Evolutionary conservation across 2,113 vertebrate species (phyloP), one percentile per base, ranked within the genome.

Genomic region (Junco hyemalis): DNA sequence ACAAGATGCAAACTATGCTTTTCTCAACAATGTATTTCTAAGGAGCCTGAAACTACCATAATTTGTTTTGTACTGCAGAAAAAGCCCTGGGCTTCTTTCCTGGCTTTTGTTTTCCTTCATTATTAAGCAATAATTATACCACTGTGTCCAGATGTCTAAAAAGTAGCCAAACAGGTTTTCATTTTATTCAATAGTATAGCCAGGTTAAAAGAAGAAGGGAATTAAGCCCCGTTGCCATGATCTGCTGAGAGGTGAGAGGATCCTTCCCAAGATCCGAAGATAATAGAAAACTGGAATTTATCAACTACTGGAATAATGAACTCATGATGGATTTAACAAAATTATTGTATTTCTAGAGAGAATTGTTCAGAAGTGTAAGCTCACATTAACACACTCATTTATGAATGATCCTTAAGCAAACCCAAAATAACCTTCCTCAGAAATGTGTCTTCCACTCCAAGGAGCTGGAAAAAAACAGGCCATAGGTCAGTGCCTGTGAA

Each of bases 401-500:
- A 78, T 40, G 47, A 36, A 81, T 64, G 40, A 53, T 50, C 12
- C 44, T 79, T 68, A 74, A 86, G 57, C 54, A 85, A 85, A 64
- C 5, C 47, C 76, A 93, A 89, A 51, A 50, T 16, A 59, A 23
- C n/a, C 11, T 15, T 63, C 33, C 60, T 85, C 60, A 63, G 40
- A 24, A 73, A 60, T 28, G 12, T 69, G 91, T 31, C 85, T 91
- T 85, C 61, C 25, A 31, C 31, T 89, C 53, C 33, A 61, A 98
- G 98, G 97, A 98, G 33, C 60, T 96, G 91, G 96, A 96, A 96
- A 97, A 76, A 78, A 35, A 93, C 50, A 36, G 96, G 97, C 57
- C 96, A 51, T 44, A 96, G 93, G 88, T 96, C 92, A 82, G 50
- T 97, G 65, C 96, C 97, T 81, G 66, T 95, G 50, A 95, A 97